Base-by-base conservation (phyloP, 2,113 vertebrate genomes). In the Xerus inauris region DNA sequence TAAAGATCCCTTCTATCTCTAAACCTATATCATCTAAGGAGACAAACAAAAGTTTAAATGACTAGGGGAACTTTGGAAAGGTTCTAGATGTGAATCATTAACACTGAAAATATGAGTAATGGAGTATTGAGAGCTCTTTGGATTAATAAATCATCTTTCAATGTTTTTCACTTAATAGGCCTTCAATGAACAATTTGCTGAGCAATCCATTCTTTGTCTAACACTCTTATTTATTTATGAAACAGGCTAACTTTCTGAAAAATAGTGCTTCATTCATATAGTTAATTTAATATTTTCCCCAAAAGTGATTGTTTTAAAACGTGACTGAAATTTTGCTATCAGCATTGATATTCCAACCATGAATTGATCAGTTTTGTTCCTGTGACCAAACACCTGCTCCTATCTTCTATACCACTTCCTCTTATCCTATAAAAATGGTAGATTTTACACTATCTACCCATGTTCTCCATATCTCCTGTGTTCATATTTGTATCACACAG, bases 31-130 rank as follows among this genome's bases (percentile, higher is more conserved):
- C 2, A 7, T 85, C 28, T 76, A 47, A 26, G 49, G 91, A 57
- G n/a, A 94, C 5, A 51, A 64, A 8, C 26, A 32, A 81, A 83
- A 69, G 76, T 85, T 19, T 72, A 81, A 30, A 35, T 38, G 2
- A 86, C 45, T 57, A 90, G 57, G 17, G 32, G 49, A 73, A 69
- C 75, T 35, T 73, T 10, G 1, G 49, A 62, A 90, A 67, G 75
- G 45, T 3, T 92, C 84, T 93, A 35, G 6, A 45, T 64, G 6
- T 54, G 28, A 96, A 75, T 75, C 38, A 69, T 65, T 59, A 72
- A 87, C 40, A 76, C 49, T 89, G 45, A 95, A 86, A 94, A 84
- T 30, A 76, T 38, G 42, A 86, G 49, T 64, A 38, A 94, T 38
- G 42, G 54, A 35, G 14, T 14, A 38, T 30, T 9, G 51, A 57